Evolutionary conservation across 2,113 vertebrate species (phyloP), one percentile per base, ranked within the genome.

Genomic region (Callipepla squamata): DNA sequence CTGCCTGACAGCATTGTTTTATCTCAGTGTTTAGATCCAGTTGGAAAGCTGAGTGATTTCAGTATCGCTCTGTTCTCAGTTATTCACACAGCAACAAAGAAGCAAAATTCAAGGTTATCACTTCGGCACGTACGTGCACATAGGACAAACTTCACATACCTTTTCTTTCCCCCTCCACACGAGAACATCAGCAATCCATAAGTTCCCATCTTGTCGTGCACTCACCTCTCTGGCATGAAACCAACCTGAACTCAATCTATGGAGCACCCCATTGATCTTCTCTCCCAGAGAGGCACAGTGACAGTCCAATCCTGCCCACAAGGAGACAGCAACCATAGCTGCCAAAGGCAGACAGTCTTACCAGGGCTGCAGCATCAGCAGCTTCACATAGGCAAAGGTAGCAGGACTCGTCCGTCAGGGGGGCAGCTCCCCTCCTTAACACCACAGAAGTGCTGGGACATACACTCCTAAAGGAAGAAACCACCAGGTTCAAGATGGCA

Each of bases 121-220:
- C 34, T 67, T 45, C 30, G 66, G 48, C 48, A 32, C 11, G 42
- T 19, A 19, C 18, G 19, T 4, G 5, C 16, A 20, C 0, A 0
- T 22, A 65, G 65, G 34, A 80, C 28, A 72, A 86, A 69, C 0
- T 1, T 25, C 65, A 69, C n/a, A 15, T 38, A 30, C 11, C 36
- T 42, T 70, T 87, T 79, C 44, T 75, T 79, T 28, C 3, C 25
- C 14, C 18, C 18, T 28, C 26, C 32, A 45, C 28, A 34, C 7
- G 14, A 58, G 48, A 63, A 47, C 28, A 59, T 15, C 7, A 36
- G n/a, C 0, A 4, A 55, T 16, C 17, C 59, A 23, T 53, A 44
- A 62, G 30, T 65, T 75, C 87, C 66, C 20, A 3, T 11, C 30
- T 3, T 11, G 34, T 7, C 45, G 50, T 1, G 5, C 20, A 61